Conservation (phyloP, 2,797 vertebrate species). For the Chelon labrosus region DNA sequence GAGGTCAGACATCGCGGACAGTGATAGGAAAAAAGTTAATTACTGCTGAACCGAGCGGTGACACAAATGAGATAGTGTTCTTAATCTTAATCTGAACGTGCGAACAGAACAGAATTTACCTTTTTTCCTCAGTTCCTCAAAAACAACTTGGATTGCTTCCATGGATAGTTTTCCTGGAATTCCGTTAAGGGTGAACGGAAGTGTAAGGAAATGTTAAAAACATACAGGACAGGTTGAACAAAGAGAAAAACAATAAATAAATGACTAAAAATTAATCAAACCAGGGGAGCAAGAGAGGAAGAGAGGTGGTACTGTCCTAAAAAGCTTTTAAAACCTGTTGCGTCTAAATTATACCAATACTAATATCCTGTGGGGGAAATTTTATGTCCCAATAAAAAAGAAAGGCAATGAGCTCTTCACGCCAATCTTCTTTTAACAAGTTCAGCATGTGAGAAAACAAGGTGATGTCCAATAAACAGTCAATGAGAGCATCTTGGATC, state of each 20-base stretch:
- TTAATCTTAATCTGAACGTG: background rate
- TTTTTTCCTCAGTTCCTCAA: slow-evolving; percentile 98
- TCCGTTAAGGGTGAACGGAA: slow-evolving; percentile 82
- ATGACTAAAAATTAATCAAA: background rate
- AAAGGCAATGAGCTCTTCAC: background rate
- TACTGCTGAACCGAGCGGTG: background rate
- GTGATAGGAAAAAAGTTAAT: slow-evolving; percentile 1
- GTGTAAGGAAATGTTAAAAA: background rate
- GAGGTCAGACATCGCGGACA: slow-evolving; percentile 40
- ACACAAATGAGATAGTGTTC: background rate
- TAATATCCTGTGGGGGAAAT: background rate
- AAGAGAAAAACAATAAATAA: slow-evolving; percentile 3
- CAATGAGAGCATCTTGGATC: background rate
- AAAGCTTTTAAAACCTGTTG: slow-evolving; percentile 1
- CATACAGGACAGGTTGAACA: background rate
- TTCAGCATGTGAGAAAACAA: background rate
- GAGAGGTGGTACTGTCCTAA: background rate
- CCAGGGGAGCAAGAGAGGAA: background rate
- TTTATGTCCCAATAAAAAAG: slow-evolving; percentile 13
- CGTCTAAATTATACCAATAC: background rate
- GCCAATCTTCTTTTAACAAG: background rate
- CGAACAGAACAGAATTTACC: slow-evolving; percentile 76
- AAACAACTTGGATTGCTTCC: slow-evolving; percentile 95
- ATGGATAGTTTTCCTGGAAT: slow-evolving; percentile 91
- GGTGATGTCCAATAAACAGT: background rate